These are phyloP conservation scores for Prionace glauca DNA, from an alignment of 2,797 vertebrate genomes.

Conservation along the genomic window DNA sequence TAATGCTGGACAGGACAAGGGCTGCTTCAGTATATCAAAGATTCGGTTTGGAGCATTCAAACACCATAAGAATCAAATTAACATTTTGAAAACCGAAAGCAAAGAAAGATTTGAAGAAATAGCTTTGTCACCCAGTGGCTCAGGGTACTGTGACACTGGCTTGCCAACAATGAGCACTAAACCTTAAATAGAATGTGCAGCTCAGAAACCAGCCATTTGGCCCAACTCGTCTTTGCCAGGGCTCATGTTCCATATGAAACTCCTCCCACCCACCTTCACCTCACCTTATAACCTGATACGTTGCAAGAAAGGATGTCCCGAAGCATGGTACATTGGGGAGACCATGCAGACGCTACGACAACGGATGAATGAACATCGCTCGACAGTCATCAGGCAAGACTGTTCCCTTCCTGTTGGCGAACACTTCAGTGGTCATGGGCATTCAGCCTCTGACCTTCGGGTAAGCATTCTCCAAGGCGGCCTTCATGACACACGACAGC, in stretches of 20 bases:
- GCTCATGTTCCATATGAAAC: not conserved
- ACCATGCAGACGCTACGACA: too few relatives aligned
- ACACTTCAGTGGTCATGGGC: too few relatives aligned
- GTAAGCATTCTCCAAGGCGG: too few relatives aligned
- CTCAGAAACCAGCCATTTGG: not conserved
- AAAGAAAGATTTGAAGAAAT: not conserved
- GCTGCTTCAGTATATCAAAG: not conserved
- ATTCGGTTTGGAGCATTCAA: not conserved
- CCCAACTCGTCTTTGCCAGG: too few relatives aligned
- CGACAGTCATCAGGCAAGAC: too few relatives aligned
- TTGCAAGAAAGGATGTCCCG: too few relatives aligned
- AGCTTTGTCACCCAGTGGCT: not conserved
- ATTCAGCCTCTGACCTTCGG: too few relatives aligned
- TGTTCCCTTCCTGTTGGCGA: too few relatives aligned
- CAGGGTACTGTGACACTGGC: not conserved
- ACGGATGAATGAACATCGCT: too few relatives aligned
- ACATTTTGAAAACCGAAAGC: not conserved
- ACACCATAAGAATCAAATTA: not conserved
- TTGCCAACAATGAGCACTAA: not conserved
- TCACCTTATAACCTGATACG: too few relatives aligned
- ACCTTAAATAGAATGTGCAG: not conserved
- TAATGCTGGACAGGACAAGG: not conserved
- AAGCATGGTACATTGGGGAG: too few relatives aligned
- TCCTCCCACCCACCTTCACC: not conserved
- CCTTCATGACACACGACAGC: too few relatives aligned